Base-by-base conservation (phyloP, 2,113 vertebrate species). In the Paracanthobrama guichenoti region DNA sequence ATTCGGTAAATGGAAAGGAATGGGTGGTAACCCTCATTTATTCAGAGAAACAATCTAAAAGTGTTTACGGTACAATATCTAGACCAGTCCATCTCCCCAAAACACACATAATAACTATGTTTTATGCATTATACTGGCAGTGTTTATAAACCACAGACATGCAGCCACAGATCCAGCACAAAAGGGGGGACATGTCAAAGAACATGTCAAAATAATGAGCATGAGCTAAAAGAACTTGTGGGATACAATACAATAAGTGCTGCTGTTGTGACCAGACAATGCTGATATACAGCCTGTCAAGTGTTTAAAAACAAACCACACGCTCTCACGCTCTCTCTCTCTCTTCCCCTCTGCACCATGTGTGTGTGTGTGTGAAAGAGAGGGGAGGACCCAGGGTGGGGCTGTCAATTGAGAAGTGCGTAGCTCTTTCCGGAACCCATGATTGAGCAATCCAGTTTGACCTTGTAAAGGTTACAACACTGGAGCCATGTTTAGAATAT, bases 21-120 rank as follows among this genome's bases (percentile, higher is more conserved):
- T 77, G 48, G 48, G 1, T 6, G 20, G 26, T 50, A n/a, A 71
- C 31, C n/a, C 22, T 59, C 39, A 78, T 77, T 90, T 90, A 89
- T 88, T 73, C 74, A 85, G 55, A 10, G 16, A 69, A 78, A 84
- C 57, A 89, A 85, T 79, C 79, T 85, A 73, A 84, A 83, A 91
- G 84, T 88, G 44, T 87, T 69, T 83, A 48, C 73, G 71, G 59
- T 75, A 86, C 50, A 85, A 60, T 72, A 83, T 78, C n/a, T 44
- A 88, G 55, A 79, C 50, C 50, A 62, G 20, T 55, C 11, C 24
- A 28, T 53, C 39, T 64, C 42, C 4, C 46, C 18, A 81, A 81
- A 69, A 53, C 79, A 81, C 24, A n/a, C 28, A 81, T 53, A n/a
- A 53, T 67, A 67, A 39, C 28, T 9, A 26, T 35, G 79, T 55